These are phyloP conservation scores for Phrynocephalus versicolor DNA, from an alignment of 2,113 vertebrate genomes.

Conservation along the genomic window DNA sequence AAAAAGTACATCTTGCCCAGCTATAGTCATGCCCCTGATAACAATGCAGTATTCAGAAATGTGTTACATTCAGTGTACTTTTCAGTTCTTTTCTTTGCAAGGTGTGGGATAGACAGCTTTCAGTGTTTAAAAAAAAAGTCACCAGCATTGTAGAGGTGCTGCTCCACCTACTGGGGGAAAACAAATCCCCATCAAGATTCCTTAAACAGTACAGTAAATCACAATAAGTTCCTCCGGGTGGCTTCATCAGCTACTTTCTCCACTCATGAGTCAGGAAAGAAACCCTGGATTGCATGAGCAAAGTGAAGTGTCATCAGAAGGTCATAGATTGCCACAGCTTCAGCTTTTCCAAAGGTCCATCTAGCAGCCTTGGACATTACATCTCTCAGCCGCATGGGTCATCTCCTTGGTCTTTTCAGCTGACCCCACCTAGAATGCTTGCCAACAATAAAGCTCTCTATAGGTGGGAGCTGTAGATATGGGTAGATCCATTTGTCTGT, in stretches of 20 bases:
- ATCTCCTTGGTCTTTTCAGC: too few species aligned
- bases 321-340: neutral
- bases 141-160: constrained; percentile 20
- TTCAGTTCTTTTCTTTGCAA: neutral
- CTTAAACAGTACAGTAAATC: neutral
- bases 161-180: constrained; percentile 60
- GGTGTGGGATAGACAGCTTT: neutral
- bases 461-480: too few species aligned
- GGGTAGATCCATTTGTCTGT: neutral
- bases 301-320: too few species aligned
- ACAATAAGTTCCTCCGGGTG: neutral
- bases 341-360: neutral
- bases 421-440: too few species aligned
- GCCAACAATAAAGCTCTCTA: too few species aligned
- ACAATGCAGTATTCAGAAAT: constrained; percentile 3
- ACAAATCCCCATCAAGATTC: neutral
- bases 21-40: neutral
- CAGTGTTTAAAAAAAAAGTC: neutral
- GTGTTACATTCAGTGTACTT: neutral
- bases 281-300: too few species aligned
- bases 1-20: neutral
- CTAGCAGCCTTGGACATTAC: neutral
- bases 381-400: too few species aligned
- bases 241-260: neutral
- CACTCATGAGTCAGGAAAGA: neutral